Base-by-base conservation (phyloP, 53 echinoderm and acorn worm species). In the Pentamera pediparva region DNA sequence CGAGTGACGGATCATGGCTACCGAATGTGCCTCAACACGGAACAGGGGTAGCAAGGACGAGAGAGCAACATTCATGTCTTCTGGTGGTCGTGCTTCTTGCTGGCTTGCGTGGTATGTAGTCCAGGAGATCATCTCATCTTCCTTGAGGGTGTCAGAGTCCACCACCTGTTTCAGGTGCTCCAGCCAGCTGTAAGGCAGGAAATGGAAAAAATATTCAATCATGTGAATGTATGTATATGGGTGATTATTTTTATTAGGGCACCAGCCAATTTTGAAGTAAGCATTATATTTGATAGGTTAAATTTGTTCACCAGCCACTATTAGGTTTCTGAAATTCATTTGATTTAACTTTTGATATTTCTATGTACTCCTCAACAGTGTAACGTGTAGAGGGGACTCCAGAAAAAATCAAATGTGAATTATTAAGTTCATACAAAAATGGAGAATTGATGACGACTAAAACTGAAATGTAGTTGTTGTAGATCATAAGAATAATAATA, bases 11-110 rank as follows among this genome's bases (percentile, higher is more conserved):
- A 82, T 49, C 40, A 60, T 82, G 33, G 81, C 67, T 31, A 48
- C 47, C 2, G 83, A 53, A 2, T 77, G 61, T 55, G 72, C 37
- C n/a, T 36, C 39, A 0, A 70, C 80, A 27, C 30, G 49, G 32
- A 80, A 72, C 24, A 80, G 80, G 61, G 72, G 73, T 6, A 80
- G 45, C 35, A 80, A 31, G 2, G 80, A 62, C 35, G n/a, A 13
- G 62, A 62, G 17, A 35, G 62, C 62, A 34, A 62, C 35, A 35
- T 35, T 62, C 35, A 34, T 62, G 62, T 35, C 35, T 62, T 13
- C 10, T 62, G 62, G 1, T 34, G 35, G 35, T 35, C 57, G 22
- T 43, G 41, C 61, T 37, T 15, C 6, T 33, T 77, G 77, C 4
- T 45, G 49, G 34, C 32, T 62, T 62, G 47, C 62, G 34, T 62